phyloP scores from a whole-genome alignment of 2,113 vertebrate species.

The Dendropsophus ebraccatus region DNA sequence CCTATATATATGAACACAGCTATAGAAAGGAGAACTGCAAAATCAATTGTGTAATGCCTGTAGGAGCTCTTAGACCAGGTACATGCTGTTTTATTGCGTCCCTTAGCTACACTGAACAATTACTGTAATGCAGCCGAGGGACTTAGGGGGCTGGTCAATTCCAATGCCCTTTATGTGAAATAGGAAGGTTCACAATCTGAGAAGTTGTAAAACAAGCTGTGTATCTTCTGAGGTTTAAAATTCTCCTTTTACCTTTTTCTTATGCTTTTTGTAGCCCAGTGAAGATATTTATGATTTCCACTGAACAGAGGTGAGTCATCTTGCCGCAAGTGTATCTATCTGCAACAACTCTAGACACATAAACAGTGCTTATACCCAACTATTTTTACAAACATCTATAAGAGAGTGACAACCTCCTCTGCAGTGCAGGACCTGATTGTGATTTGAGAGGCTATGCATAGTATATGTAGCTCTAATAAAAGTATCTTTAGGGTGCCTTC shows the following conservation, averaged over 20 bases:
- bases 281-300: background rate
- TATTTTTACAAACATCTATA: background rate
- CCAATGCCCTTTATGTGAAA: background rate
- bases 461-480: background rate
- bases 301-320: background rate
- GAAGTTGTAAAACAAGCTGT: background rate
- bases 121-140: background rate
- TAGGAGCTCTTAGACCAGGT: background rate
- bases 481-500: no score
- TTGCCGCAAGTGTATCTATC: background rate
- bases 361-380: background rate
- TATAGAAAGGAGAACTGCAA: background rate
- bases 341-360: background rate
- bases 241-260: background rate
- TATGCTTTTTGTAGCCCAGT: background rate
- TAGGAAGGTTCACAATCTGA: background rate
- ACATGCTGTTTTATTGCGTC: slow-evolving; percentile 4
- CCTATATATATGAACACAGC: background rate
- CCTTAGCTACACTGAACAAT: background rate
- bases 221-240: background rate
- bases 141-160: background rate
- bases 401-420: background rate
- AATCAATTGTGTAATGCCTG: background rate
- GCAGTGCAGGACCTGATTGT: background rate
- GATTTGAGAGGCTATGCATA: background rate